Evolutionary conservation across 2,888 invertebrate genomes (phyloP), one percentile per base, ranked within the genome.

Genomic region (Nomada fabriciana): DNA sequence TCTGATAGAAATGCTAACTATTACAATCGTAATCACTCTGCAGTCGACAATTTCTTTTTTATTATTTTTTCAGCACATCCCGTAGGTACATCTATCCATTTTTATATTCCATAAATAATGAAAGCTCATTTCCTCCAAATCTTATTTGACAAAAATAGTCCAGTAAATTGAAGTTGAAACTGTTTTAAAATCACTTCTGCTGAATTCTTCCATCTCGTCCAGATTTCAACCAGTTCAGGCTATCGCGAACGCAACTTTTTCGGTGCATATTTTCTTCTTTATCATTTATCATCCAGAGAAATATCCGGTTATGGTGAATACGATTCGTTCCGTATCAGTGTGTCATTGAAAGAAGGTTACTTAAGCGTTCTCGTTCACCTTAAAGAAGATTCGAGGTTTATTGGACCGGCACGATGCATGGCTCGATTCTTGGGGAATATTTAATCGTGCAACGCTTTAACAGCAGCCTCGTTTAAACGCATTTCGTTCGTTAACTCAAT

Each of bases 401-500:
- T 71, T 29, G 23, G 36, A 36, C 55, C 15, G 64, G 15, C 52
- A 29, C 23, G 60, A 36, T 57, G 59, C 42, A 11, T 43, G 50
- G 43, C 71, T 36, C 53, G 60, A 52, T 55, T 70, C 59, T 25
- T 50, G 29, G 25, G 11, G 65, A 59, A 80, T 61, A 60, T 80
- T 81, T 81, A 75, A 80, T 65, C 55, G 81, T 43, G 69, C 23
- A 25, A 50, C 47, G 63, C 50, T 52, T 61, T 52, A 43, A 43
- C 42, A 74, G 42, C 43, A 50, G 70, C 65, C 75, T 70, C 61
- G 80, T 69, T 80, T 82, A 80, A 80, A 80, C n/a, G 60, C 52
- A 25, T 42, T 61, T 42, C 59, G 75, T 80, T 82, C 70, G 80
- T 82, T 82, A 81, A 65, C 70, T 82, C n/a, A 57, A 67, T 80